Conservation (phyloP, 2,888 invertebrate species). For the Auanema freiburgensis region DNA sequence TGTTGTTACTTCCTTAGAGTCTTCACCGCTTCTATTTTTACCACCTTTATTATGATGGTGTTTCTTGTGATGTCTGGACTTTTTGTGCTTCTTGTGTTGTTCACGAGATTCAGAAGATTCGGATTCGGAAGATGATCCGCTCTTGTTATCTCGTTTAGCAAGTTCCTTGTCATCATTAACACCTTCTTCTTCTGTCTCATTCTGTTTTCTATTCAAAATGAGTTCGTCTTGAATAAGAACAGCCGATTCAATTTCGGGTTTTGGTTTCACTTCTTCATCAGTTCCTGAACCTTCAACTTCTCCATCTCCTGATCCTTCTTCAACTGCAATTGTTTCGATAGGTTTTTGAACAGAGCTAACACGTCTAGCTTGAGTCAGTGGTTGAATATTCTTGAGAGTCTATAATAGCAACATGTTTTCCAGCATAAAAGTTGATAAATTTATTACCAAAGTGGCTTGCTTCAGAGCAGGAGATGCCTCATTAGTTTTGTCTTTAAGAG, state of each 20-base stretch:
- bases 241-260: too few relatives aligned
- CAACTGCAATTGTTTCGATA: too few relatives aligned
- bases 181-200: constrained; percentile 6
- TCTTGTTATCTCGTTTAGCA: background rate
- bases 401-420: too few relatives aligned
- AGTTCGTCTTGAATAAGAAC: too few relatives aligned
- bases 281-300: background rate
- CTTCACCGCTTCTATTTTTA: background rate
- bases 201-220: background rate
- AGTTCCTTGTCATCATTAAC: background rate
- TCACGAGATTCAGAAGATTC: background rate
- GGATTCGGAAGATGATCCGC: background rate
- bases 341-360: too few relatives aligned
- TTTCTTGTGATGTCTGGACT: background rate
- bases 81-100: background rate
- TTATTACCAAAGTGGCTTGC: too few relatives aligned
- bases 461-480: too few relatives aligned
- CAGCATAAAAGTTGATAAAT: too few relatives aligned
- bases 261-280: too few relatives aligned
- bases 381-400: too few relatives aligned
- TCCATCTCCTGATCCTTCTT: constrained; percentile 12
- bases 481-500: too few relatives aligned
- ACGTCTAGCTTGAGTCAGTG: too few relatives aligned
- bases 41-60: background rate
- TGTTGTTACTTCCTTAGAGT: background rate